These are phyloP conservation scores for Mycalesis mineus DNA, from an alignment of 2,888 invertebrate species.

Conservation along the genomic window DNA sequence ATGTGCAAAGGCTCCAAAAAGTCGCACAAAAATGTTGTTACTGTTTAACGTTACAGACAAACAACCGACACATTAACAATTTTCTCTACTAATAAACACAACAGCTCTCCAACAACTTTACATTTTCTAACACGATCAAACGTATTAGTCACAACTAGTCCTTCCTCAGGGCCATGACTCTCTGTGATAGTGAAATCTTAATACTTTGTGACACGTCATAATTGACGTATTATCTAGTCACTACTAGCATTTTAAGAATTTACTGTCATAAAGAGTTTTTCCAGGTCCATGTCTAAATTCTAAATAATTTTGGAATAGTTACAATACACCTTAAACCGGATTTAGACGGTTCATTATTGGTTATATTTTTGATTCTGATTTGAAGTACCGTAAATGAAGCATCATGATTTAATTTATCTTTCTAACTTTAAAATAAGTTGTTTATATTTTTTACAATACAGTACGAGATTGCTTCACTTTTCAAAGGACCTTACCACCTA, in stretches of 20 bases:
- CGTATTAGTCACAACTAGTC: constrained; percentile 42
- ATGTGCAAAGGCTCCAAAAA: neutral
- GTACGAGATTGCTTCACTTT: too few relatives aligned
- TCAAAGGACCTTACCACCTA: too few relatives aligned
- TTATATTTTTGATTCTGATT: neutral
- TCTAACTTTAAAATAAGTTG: neutral
- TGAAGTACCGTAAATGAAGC: neutral
- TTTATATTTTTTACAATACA: too few relatives aligned
- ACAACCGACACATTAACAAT: constrained; percentile 41
- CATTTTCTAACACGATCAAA: constrained; percentile 37
- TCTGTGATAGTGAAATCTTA: neutral
- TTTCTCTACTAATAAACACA: constrained; percentile 52
- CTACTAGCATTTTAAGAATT: neutral
- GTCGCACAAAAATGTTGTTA: constrained; percentile 24
- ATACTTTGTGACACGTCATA: neutral
- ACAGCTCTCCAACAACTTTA: constrained; percentile 37
- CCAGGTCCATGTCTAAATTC: constrained; percentile 24
- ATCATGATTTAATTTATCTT: neutral
- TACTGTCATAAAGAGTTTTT: neutral
- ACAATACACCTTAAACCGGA: constrained; percentile 10
- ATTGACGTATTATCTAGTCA: neutral
- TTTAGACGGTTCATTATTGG: neutral
- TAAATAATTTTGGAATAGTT: constrained; percentile 26
- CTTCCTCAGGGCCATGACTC: constrained; percentile 2
- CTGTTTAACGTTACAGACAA: constrained; percentile 39